Evolutionary conservation across 1,140 invertebrate genomes (phyloP).

Genomic region (Chymomyza costata): DNA sequence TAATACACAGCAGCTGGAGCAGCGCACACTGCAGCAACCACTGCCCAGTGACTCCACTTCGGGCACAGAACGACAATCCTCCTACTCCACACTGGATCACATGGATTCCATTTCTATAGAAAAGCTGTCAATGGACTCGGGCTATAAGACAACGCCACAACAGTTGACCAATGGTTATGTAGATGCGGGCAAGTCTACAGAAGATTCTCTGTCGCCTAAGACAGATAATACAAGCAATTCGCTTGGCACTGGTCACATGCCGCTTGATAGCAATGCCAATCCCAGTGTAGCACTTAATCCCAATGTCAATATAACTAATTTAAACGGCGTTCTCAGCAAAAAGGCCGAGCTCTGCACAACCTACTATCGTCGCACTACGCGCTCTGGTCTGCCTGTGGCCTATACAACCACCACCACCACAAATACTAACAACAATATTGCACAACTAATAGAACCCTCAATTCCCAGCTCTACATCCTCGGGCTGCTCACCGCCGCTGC

Average conservation of each 20-base stretch:
- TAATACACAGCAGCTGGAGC: constrained; percentile 74
- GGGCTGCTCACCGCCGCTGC: constrained; percentile 43
- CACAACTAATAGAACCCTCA: too few species aligned
- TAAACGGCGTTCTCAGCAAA: constrained; percentile 15
- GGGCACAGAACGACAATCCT: constrained; percentile 59
- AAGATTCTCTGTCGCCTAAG: constrained; percentile 61
- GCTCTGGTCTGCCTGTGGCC: constrained; percentile 62
- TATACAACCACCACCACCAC: constrained; percentile 46
- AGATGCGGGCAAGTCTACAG: constrained; percentile 56
- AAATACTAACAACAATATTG: background rate
- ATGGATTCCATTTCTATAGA: constrained; percentile 72
- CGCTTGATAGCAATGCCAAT: background rate
- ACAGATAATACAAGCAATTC: constrained; percentile 61
- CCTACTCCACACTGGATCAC: constrained; percentile 64
- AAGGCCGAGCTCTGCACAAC: constrained; percentile 57
- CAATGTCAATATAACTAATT: background rate
- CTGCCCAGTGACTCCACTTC: constrained; percentile 56
- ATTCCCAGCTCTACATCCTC: constrained; percentile 30
- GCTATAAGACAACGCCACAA: constrained; percentile 69
- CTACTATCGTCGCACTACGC: constrained; percentile 62
- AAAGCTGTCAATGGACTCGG: constrained; percentile 69
- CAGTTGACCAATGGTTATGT: constrained; percentile 61
- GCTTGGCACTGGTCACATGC: constrained; percentile 12
- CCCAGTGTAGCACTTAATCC: background rate
- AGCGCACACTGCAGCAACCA: constrained; percentile 45